phyloP scores from a whole-genome alignment of 2,113 vertebrate species.

The Varanus komodoensis region DNA sequence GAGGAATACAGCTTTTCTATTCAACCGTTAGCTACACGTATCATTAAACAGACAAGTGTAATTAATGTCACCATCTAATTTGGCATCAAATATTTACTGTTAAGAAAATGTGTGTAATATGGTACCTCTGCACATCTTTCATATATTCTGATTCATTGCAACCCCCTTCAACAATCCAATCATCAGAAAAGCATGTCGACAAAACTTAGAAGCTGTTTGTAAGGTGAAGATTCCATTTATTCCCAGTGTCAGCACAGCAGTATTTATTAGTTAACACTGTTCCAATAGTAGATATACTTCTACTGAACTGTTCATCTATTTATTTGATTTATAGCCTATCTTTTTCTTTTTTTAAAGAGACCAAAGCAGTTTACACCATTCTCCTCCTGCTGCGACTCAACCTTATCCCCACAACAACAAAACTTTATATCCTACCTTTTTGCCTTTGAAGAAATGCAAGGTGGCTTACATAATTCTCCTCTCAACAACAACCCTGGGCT shows the following conservation, averaged over 20 bases:
- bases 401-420: too few species aligned
- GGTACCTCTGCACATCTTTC: not conserved
- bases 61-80: not conserved
- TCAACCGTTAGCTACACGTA: not conserved
- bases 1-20: not conserved
- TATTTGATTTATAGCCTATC: too few species aligned
- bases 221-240: not conserved
- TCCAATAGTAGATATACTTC: not conserved
- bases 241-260: not conserved
- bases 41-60: not conserved
- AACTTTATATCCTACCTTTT: too few species aligned
- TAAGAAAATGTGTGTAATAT: not conserved
- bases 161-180: not conserved
- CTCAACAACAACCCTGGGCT: too few species aligned
- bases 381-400: too few species aligned
- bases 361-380: too few species aligned
- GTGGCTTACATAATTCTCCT: too few species aligned
- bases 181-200: not conserved
- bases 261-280: not conserved
- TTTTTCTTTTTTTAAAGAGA: too few species aligned
- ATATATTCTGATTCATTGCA: not conserved
- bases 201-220: not conserved
- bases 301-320: too few species aligned
- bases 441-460: too few species aligned
- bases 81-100: not conserved